A percentile compares a stretch with the other conserved stretches of the same genome.
Conservation (phyloP, 2,888 invertebrate species). For the Apoderus coryli region DNA sequence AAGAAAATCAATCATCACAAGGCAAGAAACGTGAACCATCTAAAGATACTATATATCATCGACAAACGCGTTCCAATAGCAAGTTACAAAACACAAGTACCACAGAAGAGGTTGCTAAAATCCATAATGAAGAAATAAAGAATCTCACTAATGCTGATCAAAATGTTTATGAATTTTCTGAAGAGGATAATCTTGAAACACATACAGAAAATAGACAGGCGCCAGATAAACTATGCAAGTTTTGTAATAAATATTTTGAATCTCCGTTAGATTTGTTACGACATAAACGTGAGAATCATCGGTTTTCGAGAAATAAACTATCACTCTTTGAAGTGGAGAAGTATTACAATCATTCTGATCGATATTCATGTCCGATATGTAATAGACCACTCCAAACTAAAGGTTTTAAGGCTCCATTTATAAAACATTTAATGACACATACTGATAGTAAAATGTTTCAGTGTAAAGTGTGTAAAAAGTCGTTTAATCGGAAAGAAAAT, state of each 20-base stretch:
- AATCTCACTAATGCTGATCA: too few species aligned
- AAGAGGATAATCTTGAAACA: too few species aligned
- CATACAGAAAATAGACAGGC: too few species aligned
- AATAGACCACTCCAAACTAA: conserved; percentile 3
- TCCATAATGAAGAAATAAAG: too few species aligned
- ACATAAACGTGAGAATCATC: conserved; percentile 11
- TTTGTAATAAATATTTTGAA: conserved; percentile 10
- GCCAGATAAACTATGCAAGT: too few species aligned
- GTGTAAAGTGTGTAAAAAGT: conserved; percentile 11
- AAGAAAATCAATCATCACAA: too few species aligned
- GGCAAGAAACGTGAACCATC: too few species aligned
- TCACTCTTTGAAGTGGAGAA: conserved; percentile 8
- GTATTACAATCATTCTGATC: conserved; percentile 1
- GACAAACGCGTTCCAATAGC: too few species aligned
- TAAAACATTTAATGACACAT: conserved; percentile 12
- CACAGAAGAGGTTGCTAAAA: too few species aligned
- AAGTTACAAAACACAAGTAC: too few species aligned
- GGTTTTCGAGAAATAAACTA: conserved; percentile 6
- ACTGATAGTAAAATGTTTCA: conserved; percentile 5
- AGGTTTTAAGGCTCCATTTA: conserved; percentile 7
- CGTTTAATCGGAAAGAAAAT: conserved; percentile 14
- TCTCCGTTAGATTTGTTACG: conserved; percentile 13
- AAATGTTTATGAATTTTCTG: too few species aligned
- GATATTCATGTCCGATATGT: conserved; percentile 12
- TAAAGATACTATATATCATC: too few species aligned